phyloP scores from a whole-genome alignment of 1,140 invertebrate genomes.

The Dreissena rostriformis region DNA sequence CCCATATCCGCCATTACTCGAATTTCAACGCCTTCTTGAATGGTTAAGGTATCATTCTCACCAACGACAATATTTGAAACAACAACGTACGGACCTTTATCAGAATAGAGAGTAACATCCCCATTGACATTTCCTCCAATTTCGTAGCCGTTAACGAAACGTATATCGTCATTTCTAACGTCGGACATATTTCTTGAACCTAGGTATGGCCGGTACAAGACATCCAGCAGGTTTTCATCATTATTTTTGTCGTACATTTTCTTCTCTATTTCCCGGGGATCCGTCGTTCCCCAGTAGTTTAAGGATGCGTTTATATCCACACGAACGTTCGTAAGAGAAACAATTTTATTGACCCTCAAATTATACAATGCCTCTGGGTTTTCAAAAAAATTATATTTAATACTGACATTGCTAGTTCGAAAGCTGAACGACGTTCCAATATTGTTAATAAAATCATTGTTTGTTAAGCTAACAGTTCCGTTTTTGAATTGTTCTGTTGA shows the following conservation, averaged over 20 bases:
- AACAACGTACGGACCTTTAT: not conserved
- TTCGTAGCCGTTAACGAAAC: not conserved
- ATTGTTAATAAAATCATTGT: slow-evolving; percentile 20
- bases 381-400: slow-evolving; percentile 28
- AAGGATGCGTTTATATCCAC: slow-evolving; percentile 15
- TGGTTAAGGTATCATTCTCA: not conserved
- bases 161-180: not conserved
- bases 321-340: not conserved
- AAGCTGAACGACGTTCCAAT: not conserved
- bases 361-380: slow-evolving; percentile 10
- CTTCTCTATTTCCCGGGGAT: slow-evolving; percentile 10
- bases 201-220: slow-evolving; percentile 13
- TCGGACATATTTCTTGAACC: slow-evolving; percentile 24
- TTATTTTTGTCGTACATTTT: slow-evolving; percentile 5
- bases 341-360: not conserved
- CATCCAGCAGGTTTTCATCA: not conserved
- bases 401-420: not conserved
- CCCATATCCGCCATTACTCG: slow-evolving; percentile 1
- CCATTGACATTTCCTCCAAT: slow-evolving; percentile 13
- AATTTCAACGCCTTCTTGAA: not conserved
- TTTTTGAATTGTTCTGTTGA: not conserved
- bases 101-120: not conserved
- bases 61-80: slow-evolving; percentile 17
- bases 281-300: slow-evolving; percentile 34
- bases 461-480: not conserved